These are phyloP conservation scores for Gymnopithys bicolor DNA, from an alignment of 2,797 vertebrate genomes.

Conservation along the genomic window DNA sequence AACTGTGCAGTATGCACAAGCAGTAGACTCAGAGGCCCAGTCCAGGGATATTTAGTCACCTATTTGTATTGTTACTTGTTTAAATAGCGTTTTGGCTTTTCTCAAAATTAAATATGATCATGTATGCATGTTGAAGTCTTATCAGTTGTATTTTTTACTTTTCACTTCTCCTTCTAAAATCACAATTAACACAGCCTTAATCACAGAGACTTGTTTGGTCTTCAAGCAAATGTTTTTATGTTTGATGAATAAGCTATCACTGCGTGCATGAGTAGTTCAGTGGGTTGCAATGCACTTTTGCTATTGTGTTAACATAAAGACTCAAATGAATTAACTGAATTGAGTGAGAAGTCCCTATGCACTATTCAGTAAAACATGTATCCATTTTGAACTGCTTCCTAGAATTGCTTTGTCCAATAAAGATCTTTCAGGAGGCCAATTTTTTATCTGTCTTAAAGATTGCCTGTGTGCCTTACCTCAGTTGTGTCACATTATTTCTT, in stretches of 20 bases:
- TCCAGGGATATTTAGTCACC: not conserved
- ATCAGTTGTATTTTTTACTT: not conserved
- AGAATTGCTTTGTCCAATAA: not conserved
- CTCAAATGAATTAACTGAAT: not conserved
- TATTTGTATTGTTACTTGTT: not conserved
- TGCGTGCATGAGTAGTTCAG: not conserved
- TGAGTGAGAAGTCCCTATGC: not conserved
- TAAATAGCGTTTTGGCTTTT: not conserved
- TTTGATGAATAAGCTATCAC: not conserved
- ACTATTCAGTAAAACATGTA: not conserved
- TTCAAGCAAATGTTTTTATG: not conserved
- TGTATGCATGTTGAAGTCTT: not conserved
- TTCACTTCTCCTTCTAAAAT: not conserved
- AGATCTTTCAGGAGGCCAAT: not conserved
- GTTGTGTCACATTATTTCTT: not conserved
- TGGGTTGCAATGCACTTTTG: not conserved
- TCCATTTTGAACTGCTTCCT: not conserved
- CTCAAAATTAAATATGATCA: not conserved
- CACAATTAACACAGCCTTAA: not conserved
- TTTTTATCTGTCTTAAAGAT: not conserved
- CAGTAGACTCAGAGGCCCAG: not conserved
- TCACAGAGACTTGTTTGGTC: not conserved
- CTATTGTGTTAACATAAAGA: not conserved
- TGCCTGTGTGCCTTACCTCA: not conserved
- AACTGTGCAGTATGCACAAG: not conserved